Evolutionary conservation across 2,797 vertebrate species (phyloP).

Genomic region (Scolopax bukidnonensis): DNA sequence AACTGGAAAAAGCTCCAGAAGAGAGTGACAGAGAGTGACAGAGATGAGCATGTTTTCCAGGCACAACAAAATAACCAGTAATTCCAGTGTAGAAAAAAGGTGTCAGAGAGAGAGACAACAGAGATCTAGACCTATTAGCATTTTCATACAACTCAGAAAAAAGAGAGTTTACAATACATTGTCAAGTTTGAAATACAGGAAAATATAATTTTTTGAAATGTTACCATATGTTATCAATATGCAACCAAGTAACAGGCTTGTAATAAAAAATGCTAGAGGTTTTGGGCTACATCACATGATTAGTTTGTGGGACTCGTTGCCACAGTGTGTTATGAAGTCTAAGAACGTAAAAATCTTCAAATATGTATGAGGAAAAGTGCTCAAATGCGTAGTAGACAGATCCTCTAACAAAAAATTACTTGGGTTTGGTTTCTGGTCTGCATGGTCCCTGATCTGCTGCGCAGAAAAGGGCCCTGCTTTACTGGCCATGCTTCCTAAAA

Average conservation of each 20-base stretch:
- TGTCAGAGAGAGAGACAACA: background rate
- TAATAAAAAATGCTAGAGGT: background rate
- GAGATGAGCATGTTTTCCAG: background rate
- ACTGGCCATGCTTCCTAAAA: background rate
- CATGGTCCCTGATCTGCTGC: background rate
- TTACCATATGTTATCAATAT: background rate
- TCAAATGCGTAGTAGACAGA: background rate
- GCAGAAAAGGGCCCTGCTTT: background rate
- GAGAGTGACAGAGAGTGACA: background rate
- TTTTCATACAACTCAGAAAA: background rate
- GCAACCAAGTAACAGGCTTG: background rate
- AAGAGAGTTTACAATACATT: background rate
- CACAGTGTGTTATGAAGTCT: background rate
- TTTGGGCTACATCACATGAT: background rate
- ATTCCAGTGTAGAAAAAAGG: background rate
- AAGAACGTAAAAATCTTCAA: background rate
- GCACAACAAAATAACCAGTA: background rate
- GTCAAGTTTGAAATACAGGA: background rate
- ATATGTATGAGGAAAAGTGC: background rate
- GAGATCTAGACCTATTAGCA: background rate
- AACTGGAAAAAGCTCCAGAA: background rate
- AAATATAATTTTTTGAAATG: background rate
- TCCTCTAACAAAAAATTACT: background rate
- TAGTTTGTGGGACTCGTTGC: background rate
- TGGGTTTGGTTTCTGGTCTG: background rate